Conservation (phyloP, 2,113 vertebrate genomes). For the Phrynocephalus versicolor region DNA sequence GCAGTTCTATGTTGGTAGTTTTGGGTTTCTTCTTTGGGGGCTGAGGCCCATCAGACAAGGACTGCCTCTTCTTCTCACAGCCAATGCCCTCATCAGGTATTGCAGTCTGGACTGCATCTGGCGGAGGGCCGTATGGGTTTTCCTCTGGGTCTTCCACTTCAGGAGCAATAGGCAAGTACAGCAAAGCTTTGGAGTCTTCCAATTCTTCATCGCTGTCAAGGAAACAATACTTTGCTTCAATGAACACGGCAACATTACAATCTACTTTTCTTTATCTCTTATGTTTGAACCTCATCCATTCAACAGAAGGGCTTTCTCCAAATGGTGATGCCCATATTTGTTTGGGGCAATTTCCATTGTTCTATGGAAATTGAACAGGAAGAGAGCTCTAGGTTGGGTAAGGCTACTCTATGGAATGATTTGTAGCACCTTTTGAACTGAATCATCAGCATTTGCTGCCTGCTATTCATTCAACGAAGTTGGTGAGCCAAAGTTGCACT, state of each 20-base stretch:
- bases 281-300: neutral
- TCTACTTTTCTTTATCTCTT: neutral
- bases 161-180: slow-evolving; percentile 95
- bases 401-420: neutral
- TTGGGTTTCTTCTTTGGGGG: slow-evolving; percentile 96
- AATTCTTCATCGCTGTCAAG: slow-evolving; percentile 90
- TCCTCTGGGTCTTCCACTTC: slow-evolving; percentile 98
- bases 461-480: neutral
- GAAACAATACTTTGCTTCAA: neutral
- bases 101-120: slow-evolving; percentile 83
- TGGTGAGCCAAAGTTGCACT: neutral
- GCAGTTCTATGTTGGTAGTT: slow-evolving; percentile 95
- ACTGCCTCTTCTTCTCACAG: slow-evolving; percentile 91
- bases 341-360: neutral
- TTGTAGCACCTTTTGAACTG: neutral
- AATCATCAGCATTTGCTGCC: too few species aligned
- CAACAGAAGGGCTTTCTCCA: neutral
- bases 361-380: neutral
- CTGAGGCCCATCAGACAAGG: slow-evolving; percentile 85
- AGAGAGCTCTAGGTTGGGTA: neutral
- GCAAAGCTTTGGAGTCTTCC: slow-evolving; percentile 92
- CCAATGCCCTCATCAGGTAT: slow-evolving; percentile 81
- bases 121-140: slow-evolving; percentile 94
- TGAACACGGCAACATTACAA: neutral
- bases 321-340: neutral